Percentiles rank a stretch among this genome's conserved stretches.
Conservation (phyloP, 2,797 vertebrate genomes). For the Synanceia verrucosa region DNA sequence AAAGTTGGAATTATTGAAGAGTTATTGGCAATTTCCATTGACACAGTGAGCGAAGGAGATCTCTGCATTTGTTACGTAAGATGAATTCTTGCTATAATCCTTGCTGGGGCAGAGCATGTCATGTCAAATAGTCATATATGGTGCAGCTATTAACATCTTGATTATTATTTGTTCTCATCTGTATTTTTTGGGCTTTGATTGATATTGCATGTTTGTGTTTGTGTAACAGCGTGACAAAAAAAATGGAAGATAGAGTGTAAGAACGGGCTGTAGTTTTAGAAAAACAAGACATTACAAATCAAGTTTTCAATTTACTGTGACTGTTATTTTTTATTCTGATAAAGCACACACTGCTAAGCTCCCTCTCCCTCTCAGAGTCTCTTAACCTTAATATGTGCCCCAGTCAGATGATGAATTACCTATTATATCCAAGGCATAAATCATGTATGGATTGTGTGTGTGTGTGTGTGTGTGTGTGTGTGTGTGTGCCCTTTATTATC, state of each 20-base stretch:
- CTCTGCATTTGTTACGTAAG: too few relatives aligned
- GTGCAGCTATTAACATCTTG: too few relatives aligned
- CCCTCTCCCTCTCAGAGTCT: background rate
- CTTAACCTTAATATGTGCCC: slow-evolving; percentile 28
- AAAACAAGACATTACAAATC: slow-evolving; percentile 38
- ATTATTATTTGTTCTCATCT: too few relatives aligned
- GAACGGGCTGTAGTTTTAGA: background rate
- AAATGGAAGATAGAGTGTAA: background rate
- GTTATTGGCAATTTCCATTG: too few relatives aligned
- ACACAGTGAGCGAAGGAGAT: too few relatives aligned
- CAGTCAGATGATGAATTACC: slow-evolving; percentile 49
- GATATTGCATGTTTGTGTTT: background rate
- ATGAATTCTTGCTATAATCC: too few relatives aligned
- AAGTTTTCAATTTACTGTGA: slow-evolving; percentile 12
- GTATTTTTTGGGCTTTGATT: too few relatives aligned
- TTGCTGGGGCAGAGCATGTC: too few relatives aligned
- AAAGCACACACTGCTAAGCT: background rate
- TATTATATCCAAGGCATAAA: slow-evolving; percentile 32
- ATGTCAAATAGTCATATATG: too few relatives aligned
- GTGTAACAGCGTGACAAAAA: background rate
- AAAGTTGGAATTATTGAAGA: too few relatives aligned
- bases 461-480: slow-evolving; percentile 7
- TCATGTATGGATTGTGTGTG: slow-evolving; percentile 26
- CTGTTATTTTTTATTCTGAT: slow-evolving; percentile 28
- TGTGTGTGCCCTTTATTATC: slow-evolving; percentile 23